Base-by-base conservation (phyloP, 2,888 invertebrate species). In the Uloborus plumipes region DNA sequence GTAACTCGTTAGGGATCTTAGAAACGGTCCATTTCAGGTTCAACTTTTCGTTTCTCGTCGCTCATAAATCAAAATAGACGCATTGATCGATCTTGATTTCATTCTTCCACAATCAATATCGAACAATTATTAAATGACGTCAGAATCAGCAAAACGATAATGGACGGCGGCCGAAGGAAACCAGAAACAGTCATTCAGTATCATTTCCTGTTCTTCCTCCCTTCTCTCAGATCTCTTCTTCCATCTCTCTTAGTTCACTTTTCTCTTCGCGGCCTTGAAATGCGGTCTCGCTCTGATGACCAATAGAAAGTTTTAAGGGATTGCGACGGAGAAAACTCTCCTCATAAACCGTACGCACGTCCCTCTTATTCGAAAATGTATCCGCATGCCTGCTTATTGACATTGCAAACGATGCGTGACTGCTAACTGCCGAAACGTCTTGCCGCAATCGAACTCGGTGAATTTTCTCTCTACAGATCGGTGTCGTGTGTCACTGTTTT, bases 381-480 rank as follows among this genome's bases (percentile, higher is more conserved):
- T 78, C 77, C 77, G 77, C 77, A 71, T 78, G 65, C 71, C 20
- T 78, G 64, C 31, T 67, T 58, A 71, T 78, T 78, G 77, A 64
- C 71, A 78, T 62, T 71, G 65, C 49, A 78, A 70, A 53, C 64
- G 70, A 71, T 64, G 77, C 77, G 71, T 78, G 77, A 71, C 70
- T 18, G 31, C 14, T 20, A 18, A 18, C 49, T 39, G 65, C 49
- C n/a, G 39, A 50, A 47, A 39, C 62, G 18, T 72, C 49, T 22
- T 22, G n/a, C 59, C 22, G 55, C 49, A 72, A 50, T 47, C 50
- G 49, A 61, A 62, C 71, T 49, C 62, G 71, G 62, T 59, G 18
- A 61, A 50, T 31, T 61, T 72, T 26, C 6, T 26, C 6, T 50
- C 26, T 20, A 39, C 39, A 39, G 39, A 39, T 39, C 39, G 39